Evolutionary conservation across 2,888 invertebrate genomes (phyloP).

Genomic region (Anoplius nigerrimus): DNA sequence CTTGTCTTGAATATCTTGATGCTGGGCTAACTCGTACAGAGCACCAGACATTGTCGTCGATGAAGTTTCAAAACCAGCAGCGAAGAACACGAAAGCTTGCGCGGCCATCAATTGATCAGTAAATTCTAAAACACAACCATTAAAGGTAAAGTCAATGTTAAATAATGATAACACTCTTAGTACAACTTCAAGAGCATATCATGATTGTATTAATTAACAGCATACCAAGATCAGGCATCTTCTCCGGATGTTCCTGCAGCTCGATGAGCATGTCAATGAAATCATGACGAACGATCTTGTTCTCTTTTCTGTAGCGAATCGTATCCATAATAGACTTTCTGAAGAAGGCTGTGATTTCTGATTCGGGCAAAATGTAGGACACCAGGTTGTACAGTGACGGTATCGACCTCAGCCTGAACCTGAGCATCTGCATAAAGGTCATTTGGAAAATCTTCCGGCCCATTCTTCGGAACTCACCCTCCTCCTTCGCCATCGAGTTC

Average conservation of each 20-base stretch:
- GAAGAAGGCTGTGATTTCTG: conserved; percentile 64
- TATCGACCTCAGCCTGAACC: conserved; percentile 25
- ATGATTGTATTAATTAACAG: too few species aligned
- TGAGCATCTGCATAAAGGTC: conserved; percentile 18
- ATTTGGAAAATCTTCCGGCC: conserved; percentile 60
- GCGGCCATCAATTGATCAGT: conserved; percentile 54
- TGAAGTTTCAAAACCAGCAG: conserved; percentile 59
- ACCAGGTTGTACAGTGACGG: conserved; percentile 53
- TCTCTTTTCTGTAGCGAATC: conserved; percentile 69
- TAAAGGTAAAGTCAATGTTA: background rate
- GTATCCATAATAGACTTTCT: conserved; percentile 63
- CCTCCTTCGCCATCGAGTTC: conserved; percentile 63
- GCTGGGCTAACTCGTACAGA: conserved; percentile 52
- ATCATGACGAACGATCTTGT: conserved; percentile 73
- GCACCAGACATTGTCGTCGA: conserved; percentile 49
- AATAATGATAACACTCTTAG: background rate
- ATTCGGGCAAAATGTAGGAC: conserved; percentile 43
- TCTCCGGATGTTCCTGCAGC: conserved; percentile 56
- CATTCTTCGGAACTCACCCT: conserved; percentile 69
- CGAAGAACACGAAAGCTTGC: conserved; percentile 57
- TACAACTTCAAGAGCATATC: background rate
- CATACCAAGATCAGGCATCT: conserved; percentile 25
- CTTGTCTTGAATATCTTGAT: conserved; percentile 50
- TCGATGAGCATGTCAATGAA: conserved; percentile 74
- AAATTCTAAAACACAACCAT: conserved; percentile 41